These are phyloP conservation scores for Heliconius nattereri DNA, from an alignment of 1,140 invertebrate genomes.

Conservation along the genomic window DNA sequence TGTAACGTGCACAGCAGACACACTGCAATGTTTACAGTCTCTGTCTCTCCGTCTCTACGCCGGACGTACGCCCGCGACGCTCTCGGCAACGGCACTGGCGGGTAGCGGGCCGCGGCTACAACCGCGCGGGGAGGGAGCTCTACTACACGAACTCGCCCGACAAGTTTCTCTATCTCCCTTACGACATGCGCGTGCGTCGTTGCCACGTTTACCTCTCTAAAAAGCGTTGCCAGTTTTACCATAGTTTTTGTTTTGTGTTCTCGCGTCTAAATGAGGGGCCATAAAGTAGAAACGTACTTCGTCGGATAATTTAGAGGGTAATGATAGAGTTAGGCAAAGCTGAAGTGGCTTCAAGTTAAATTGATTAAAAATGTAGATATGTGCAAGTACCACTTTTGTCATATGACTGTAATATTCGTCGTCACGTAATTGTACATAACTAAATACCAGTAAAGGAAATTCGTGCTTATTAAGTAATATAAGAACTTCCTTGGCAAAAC, in stretches of 20 bases:
- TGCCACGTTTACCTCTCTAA: slow-evolving; percentile 64
- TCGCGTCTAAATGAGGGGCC: slow-evolving; percentile 71
- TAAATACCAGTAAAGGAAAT: not conserved
- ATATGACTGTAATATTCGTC: not conserved
- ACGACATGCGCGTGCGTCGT: slow-evolving; percentile 71
- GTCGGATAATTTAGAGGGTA: slow-evolving; percentile 52
- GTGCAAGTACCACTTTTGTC: not conserved
- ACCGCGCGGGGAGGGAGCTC: slow-evolving; percentile 44
- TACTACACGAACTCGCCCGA: slow-evolving; percentile 63
- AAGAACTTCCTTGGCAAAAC: too few species aligned
- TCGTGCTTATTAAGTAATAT: too few species aligned
- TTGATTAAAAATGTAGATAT: not conserved
- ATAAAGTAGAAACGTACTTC: slow-evolving; percentile 73
- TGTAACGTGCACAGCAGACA: slow-evolving; percentile 47
- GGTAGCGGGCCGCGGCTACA: slow-evolving; percentile 45
- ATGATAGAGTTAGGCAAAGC: slow-evolving; percentile 43
- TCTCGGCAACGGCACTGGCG: slow-evolving; percentile 63
- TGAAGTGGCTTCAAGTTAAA: slow-evolving; percentile 12
- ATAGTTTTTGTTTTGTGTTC: slow-evolving; percentile 76
- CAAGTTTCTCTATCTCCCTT: slow-evolving; percentile 68
- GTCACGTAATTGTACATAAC: not conserved
- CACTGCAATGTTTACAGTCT: slow-evolving; percentile 59
- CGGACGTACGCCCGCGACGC: slow-evolving; percentile 53
- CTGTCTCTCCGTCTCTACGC: slow-evolving; percentile 14
- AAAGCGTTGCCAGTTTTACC: slow-evolving; percentile 66